These are phyloP conservation scores for Ernsta delagoae DNA, from an alignment of 2,888 invertebrate genomes.

Conservation along the genomic window DNA sequence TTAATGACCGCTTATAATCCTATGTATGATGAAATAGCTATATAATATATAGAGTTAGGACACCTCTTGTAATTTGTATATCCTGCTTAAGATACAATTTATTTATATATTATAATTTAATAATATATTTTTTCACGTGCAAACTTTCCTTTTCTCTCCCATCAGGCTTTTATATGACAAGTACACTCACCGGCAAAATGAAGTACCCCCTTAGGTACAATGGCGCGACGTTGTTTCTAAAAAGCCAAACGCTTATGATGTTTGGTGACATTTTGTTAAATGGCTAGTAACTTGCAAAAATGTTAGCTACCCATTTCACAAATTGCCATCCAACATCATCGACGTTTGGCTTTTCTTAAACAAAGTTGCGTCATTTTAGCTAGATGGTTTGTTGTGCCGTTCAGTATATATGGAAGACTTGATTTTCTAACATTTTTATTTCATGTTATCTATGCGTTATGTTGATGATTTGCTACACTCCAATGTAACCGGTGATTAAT, in stretches of 20 bases:
- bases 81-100: slow-evolving; percentile 29
- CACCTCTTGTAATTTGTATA: slow-evolving; percentile 39
- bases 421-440: background rate
- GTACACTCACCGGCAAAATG: no score
- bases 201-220: no score
- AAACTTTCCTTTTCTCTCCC: background rate
- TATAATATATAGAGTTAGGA: slow-evolving; percentile 29
- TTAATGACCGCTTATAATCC: slow-evolving; percentile 19
- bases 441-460: slow-evolving; percentile 18
- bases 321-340: no score
- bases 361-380: no score
- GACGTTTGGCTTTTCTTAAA: no score
- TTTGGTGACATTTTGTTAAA: no score
- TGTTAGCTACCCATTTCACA: no score
- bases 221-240: no score
- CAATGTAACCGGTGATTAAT: background rate
- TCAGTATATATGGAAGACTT: background rate
- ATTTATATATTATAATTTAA: slow-evolving; percentile 16
- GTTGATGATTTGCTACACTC: slow-evolving; percentile 8
- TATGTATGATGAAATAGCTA: slow-evolving; percentile 27
- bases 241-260: no score
- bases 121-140: slow-evolving; percentile 23
- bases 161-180: background rate
- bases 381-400: no score
- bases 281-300: no score